These are phyloP conservation scores for Ambastaia sidthimunki DNA, from an alignment of 2,797 vertebrate species.

Conservation along the genomic window DNA sequence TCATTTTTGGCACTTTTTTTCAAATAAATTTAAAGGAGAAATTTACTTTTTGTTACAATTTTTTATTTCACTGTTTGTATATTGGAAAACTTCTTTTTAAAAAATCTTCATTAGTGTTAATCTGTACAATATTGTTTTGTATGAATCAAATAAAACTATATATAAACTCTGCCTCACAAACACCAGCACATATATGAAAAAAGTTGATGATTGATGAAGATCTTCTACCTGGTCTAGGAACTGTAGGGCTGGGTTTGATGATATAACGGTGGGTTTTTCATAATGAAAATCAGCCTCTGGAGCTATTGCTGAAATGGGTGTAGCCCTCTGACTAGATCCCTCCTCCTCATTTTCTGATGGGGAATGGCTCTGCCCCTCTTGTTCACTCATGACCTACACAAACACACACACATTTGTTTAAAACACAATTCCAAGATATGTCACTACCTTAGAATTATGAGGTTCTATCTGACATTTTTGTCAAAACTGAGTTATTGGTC, in stretches of 20 bases:
- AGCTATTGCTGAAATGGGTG: conserved; percentile 64
- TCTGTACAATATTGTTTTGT: not conserved
- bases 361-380: conserved; percentile 59
- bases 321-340: conserved; percentile 47
- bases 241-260: conserved; percentile 77
- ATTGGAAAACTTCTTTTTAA: conserved; percentile 25
- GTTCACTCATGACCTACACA: conserved; percentile 72
- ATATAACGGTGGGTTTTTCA: conserved; percentile 64
- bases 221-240: conserved; percentile 86
- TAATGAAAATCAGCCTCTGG: conserved; percentile 73
- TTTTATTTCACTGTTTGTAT: conserved; percentile 8
- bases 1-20: not conserved
- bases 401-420: not conserved
- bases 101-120: not conserved
- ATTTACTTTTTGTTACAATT: not conserved
- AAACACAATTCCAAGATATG: not conserved
- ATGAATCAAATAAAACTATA: conserved; percentile 28
- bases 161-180: not conserved
- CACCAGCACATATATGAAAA: too few relatives aligned
- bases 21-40: not conserved
- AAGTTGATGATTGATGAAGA: not conserved
- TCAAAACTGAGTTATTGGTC: too few relatives aligned
- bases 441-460: too few relatives aligned
- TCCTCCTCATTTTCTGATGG: conserved; percentile 52
- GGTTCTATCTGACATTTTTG: too few relatives aligned